Evolutionary conservation across 2,797 vertebrate species (phyloP), one percentile per base, ranked within the genome.

Genomic region (Danionella dracula): DNA sequence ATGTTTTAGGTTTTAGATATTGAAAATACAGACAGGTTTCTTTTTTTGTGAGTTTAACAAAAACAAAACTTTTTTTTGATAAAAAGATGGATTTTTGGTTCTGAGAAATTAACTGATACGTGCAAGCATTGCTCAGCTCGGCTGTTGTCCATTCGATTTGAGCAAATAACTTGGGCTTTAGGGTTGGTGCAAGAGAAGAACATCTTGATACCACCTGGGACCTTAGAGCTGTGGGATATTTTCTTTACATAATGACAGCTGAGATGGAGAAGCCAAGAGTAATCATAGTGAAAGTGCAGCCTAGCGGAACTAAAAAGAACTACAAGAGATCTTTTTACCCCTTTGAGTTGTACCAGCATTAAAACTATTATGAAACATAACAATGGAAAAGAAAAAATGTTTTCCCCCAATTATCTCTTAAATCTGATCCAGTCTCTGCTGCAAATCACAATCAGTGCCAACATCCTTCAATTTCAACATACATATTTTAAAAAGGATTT

Each of bases 131-230:
- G n/a, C 44, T 48, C n/a, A 61, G 32, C 19, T 23, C 8, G 16
- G 45, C 23, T 42, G 17, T 60, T 35, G 45, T 40, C 23, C 20
- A 62, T 23, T 19, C 60, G 31, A 16, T 58, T 17, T 41, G 38
- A 56, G 48, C 46, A 53, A 50, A 42, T 75, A 65, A 65, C 73
- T 68, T 77, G 37, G 44, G 59, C 38, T 57, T 57, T 35, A 11
- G 34, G 35, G 31, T 64, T 42, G 45, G 67, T 31, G 34, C 77
- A 66, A 68, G 78, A 78, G 67, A 55, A 75, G 72, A 78, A 80
- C 81, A 86, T 82, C 79, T 86, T 86, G 78, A 75, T 65, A 78
- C 80, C 85, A 87, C 82, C 83, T 85, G 84, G 79, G 79, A 82
- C 62, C 37, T 62, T 57, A 68, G 46, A 65, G 73, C 76, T 72